These are phyloP conservation scores for Clarias gariepinus DNA, from an alignment of 2,113 vertebrate species.

Conservation along the genomic window DNA sequence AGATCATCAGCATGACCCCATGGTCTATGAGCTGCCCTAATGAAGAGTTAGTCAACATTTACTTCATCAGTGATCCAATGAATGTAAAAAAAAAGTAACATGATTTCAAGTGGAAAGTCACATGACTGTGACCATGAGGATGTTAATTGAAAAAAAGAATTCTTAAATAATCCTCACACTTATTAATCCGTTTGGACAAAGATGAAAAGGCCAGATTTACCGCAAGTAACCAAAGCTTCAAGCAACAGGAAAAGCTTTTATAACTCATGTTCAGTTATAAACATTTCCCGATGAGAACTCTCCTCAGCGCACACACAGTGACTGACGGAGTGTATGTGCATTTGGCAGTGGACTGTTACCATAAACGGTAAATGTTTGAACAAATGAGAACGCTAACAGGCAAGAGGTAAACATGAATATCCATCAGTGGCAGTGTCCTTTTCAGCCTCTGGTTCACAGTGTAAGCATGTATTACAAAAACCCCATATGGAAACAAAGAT, in stretches of 20 bases:
- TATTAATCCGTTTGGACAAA: neutral
- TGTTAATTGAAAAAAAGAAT: neutral
- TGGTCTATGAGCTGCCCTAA: slow-evolving; percentile 5
- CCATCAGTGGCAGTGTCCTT: slow-evolving; percentile 28
- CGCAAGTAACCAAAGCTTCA: slow-evolving; percentile 37
- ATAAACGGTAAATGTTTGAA: slow-evolving; percentile 51
- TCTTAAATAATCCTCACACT: neutral
- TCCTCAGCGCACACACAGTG: neutral
- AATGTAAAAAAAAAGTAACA: neutral
- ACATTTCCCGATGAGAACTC: slow-evolving; percentile 2
- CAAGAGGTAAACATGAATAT: slow-evolving; percentile 46
- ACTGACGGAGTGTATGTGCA: slow-evolving; percentile 27
- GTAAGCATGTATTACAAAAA: slow-evolving; percentile 32
- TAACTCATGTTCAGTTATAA: slow-evolving; percentile 34
- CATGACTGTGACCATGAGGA: slow-evolving; percentile 1
- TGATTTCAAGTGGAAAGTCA: neutral
- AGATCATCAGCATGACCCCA: slow-evolving; percentile 29
- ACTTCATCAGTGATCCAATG: neutral
- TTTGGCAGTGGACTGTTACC: slow-evolving; percentile 39
- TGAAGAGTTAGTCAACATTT: slow-evolving; percentile 5
- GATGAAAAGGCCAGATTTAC: slow-evolving; percentile 22
- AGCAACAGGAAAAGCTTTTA: slow-evolving; percentile 11
- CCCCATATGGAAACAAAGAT: slow-evolving; percentile 65
- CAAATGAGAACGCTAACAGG: slow-evolving; percentile 30
- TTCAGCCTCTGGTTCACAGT: slow-evolving; percentile 28